Evolutionary conservation across 2,797 vertebrate species (phyloP).

Genomic region (Salmo trutta): DNA sequence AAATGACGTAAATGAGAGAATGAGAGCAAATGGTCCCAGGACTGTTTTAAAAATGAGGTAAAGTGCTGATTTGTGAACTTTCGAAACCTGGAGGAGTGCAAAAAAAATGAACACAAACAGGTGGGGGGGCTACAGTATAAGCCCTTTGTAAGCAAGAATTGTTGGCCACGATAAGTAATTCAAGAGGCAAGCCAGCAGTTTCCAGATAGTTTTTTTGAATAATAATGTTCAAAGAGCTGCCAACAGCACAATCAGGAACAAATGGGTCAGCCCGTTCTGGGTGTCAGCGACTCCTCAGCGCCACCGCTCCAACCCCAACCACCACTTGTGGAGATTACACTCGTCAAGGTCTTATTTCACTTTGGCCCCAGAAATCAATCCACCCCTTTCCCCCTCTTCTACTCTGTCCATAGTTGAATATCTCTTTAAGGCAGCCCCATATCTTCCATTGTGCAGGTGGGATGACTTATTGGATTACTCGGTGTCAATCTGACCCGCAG

Average conservation of each 20-base stretch:
- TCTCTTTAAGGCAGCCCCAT: constrained; percentile 43
- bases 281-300: neutral
- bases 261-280: neutral
- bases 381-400: neutral
- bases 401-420: constrained; percentile 20
- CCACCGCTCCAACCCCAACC: neutral
- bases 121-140: constrained; percentile 38
- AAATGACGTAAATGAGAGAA: constrained; percentile 31
- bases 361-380: constrained; percentile 38
- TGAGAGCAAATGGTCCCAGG: constrained; percentile 41
- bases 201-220: constrained; percentile 1
- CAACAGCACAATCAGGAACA: constrained; percentile 8
- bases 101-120: constrained; percentile 61
- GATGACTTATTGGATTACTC: constrained; percentile 57
- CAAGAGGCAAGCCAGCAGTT: neutral
- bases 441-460: constrained; percentile 56
- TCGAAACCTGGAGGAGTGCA: constrained; percentile 42
- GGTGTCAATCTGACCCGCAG: constrained; percentile 48
- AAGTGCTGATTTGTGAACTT: constrained; percentile 64
- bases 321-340: constrained; percentile 23
- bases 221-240: neutral
- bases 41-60: constrained; percentile 56
- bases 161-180: neutral
- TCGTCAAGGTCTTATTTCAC: constrained; percentile 29
- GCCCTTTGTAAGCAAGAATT: constrained; percentile 5